phyloP scores from a whole-genome alignment of 2,888 invertebrate species.

The Synanthedon myopaeformis region DNA sequence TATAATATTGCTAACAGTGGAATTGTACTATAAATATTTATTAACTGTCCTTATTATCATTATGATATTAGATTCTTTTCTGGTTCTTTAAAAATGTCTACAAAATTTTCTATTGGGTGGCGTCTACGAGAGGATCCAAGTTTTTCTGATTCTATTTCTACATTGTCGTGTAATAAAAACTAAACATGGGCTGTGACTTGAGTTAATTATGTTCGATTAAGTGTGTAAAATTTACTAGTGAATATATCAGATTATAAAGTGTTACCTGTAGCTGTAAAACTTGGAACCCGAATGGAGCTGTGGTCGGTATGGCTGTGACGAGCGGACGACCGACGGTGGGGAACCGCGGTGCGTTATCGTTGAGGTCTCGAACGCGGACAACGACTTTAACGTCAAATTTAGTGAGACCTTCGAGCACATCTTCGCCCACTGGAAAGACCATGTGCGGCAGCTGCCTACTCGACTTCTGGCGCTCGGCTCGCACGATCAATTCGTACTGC shows the following conservation, averaged over 20 bases:
- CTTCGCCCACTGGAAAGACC: slow-evolving; percentile 81
- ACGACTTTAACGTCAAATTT: slow-evolving; percentile 85
- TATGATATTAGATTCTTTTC: too few species aligned
- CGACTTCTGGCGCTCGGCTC: slow-evolving; percentile 67
- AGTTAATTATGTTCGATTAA: neutral
- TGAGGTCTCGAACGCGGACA: slow-evolving; percentile 81
- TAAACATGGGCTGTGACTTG: too few species aligned
- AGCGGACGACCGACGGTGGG: slow-evolving; percentile 80
- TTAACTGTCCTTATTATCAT: too few species aligned
- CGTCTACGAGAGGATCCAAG: neutral
- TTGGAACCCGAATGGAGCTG: slow-evolving; percentile 85
- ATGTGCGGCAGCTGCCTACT: slow-evolving; percentile 79
- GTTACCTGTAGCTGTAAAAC: slow-evolving; percentile 79
- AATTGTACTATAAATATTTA: too few species aligned
- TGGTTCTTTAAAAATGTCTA: too few species aligned
- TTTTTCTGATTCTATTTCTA: neutral
- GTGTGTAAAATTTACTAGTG: too few species aligned
- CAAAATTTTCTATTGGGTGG: too few species aligned
- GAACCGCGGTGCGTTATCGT: slow-evolving; percentile 86
- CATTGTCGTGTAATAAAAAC: neutral
- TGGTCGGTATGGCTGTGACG: slow-evolving; percentile 84
- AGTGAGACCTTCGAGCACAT: slow-evolving; percentile 77
- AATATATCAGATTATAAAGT: neutral
- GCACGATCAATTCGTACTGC: slow-evolving; percentile 70
- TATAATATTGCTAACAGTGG: too few species aligned